Evolutionary conservation across 2,797 vertebrate genomes (phyloP).

Genomic region (Pipistrellus pipistrellus): DNA sequence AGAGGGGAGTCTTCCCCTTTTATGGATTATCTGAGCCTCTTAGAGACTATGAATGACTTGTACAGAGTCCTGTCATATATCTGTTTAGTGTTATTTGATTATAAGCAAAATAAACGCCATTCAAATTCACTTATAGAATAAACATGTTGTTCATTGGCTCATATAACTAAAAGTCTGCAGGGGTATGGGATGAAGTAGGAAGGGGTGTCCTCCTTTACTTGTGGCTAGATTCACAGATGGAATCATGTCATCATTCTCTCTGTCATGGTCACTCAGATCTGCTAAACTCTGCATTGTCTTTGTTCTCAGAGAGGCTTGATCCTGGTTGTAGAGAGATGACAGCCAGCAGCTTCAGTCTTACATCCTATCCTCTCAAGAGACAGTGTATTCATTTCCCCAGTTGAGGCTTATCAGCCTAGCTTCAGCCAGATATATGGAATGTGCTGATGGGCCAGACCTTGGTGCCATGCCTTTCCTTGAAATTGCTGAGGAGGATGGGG

Average conservation of each 20-base stretch:
- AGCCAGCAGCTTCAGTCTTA: background rate
- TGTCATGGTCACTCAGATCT: background rate
- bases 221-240: background rate
- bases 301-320: background rate
- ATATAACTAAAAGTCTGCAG: background rate
- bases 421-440: constrained; percentile 5
- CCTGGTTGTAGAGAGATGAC: background rate
- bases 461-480: background rate
- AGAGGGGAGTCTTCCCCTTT: background rate
- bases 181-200: background rate
- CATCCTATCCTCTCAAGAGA: background rate
- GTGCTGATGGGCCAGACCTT: background rate
- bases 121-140: constrained; percentile 49
- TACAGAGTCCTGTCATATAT: background rate
- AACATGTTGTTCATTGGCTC: constrained; percentile 31
- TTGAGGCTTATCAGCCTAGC: background rate
- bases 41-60: constrained; percentile 19
- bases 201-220: background rate
- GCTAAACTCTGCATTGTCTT: background rate
- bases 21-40: background rate
- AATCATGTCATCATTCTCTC: background rate
- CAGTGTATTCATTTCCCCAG: constrained; percentile 41
- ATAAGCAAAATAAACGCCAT: constrained; percentile 8
- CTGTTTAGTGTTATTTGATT: constrained; percentile 37
- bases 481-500: background rate